Evolutionary conservation across 2,797 vertebrate genomes (phyloP).

Genomic region (Carcharodon carcharias): DNA sequence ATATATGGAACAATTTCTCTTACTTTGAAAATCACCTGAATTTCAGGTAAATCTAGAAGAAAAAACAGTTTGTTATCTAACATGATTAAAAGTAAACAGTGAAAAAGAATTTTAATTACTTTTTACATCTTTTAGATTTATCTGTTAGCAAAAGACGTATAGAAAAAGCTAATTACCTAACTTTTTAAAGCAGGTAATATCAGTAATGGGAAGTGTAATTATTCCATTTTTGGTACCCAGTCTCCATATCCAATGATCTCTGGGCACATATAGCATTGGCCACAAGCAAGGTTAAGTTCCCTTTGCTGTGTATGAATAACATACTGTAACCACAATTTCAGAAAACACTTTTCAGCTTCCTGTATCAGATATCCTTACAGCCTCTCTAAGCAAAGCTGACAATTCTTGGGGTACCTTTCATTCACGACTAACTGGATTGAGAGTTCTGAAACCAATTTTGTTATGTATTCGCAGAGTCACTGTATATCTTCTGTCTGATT

Average conservation of each 20-base stretch:
- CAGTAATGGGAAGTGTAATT: background rate
- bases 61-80: background rate
- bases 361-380: background rate
- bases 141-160: too few species aligned
- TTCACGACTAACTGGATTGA: background rate
- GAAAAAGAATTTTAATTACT: background rate
- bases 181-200: background rate
- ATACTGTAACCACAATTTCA: background rate
- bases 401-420: background rate
- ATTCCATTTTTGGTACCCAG: background rate
- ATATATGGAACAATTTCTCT: background rate
- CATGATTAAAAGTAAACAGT: background rate
- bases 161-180: background rate
- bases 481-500: too few species aligned
- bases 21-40: background rate
- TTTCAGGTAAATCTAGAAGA: background rate
- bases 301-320: background rate
- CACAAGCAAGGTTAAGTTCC: background rate
- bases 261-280: background rate
- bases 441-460: background rate
- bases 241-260: background rate
- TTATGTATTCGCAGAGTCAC: too few species aligned
- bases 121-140: background rate
- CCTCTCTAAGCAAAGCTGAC: background rate
- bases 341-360: background rate